Evolutionary conservation across 2,113 vertebrate genomes (phyloP).

Genomic region (Plecotus auritus): DNA sequence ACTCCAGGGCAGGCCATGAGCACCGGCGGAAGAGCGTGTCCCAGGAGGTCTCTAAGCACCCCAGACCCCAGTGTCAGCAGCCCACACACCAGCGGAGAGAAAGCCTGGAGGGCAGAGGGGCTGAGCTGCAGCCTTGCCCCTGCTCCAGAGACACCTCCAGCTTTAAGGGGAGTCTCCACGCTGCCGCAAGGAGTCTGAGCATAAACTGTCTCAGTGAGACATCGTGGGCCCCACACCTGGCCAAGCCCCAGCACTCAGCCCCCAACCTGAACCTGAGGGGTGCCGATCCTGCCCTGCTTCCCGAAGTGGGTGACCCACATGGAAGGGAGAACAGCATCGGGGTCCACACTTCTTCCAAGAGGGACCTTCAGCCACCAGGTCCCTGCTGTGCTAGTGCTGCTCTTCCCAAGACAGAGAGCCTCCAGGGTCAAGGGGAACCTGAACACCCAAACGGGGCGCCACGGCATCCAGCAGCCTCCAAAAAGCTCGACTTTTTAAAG

Average conservation of each 20-base stretch:
- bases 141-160: background rate
- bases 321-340: background rate
- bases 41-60: background rate
- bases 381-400: background rate
- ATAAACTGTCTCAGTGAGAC: background rate
- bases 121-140: background rate
- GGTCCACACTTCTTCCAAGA: background rate
- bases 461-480: background rate
- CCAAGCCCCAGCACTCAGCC: background rate
- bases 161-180: background rate
- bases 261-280: background rate
- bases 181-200: background rate
- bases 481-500: constrained; percentile 47
- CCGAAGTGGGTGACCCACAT: background rate
- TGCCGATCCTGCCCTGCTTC: background rate
- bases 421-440: background rate
- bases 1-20: background rate
- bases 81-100: background rate
- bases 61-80: background rate
- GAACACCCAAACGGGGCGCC: background rate
- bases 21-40: background rate
- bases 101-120: background rate
- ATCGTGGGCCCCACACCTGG: background rate
- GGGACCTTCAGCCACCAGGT: background rate
- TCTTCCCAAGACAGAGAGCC: background rate